phyloP scores from a whole-genome alignment of 2,888 invertebrate species.

The Pomacea canaliculata region DNA sequence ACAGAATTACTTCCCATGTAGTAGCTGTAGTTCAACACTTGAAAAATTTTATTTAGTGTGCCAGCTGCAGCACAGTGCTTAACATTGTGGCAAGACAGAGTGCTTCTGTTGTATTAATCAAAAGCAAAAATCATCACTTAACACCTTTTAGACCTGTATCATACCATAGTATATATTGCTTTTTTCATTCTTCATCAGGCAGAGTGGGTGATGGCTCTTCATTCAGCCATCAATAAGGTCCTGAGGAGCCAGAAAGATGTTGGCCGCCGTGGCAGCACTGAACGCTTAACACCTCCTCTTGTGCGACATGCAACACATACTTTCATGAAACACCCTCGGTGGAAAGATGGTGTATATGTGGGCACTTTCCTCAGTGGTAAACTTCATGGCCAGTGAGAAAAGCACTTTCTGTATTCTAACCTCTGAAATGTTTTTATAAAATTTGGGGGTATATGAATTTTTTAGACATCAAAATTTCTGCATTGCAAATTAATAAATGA shows the following conservation, averaged over 20 bases:
- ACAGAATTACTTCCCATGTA: too few species aligned
- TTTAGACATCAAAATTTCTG: too few species aligned
- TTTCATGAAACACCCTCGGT: conserved; percentile 80
- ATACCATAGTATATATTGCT: too few species aligned
- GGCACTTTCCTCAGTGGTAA: conserved; percentile 87
- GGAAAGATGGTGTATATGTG: conserved; percentile 83
- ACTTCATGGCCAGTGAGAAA: conserved; percentile 79
- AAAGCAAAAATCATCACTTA: too few species aligned
- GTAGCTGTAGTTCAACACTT: too few species aligned
- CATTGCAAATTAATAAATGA: too few species aligned
- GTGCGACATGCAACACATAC: conserved; percentile 80
- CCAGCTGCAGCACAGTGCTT: too few species aligned
- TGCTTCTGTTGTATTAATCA: too few species aligned
- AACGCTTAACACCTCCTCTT: conserved; percentile 78
- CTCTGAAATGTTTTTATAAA: not conserved
- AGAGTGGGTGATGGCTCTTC: conserved; percentile 77
- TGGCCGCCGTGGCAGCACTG: conserved; percentile 67
- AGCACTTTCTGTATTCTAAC: not conserved
- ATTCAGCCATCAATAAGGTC: conserved; percentile 79
- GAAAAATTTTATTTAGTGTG: not conserved
- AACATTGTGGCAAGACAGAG: too few species aligned
- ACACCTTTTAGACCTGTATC: too few species aligned
- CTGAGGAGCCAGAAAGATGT: conserved; percentile 70
- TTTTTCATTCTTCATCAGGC: conserved; percentile 35
- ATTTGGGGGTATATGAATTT: not conserved